Base-by-base conservation (phyloP, 2,113 vertebrate species). In the Grus americana region DNA sequence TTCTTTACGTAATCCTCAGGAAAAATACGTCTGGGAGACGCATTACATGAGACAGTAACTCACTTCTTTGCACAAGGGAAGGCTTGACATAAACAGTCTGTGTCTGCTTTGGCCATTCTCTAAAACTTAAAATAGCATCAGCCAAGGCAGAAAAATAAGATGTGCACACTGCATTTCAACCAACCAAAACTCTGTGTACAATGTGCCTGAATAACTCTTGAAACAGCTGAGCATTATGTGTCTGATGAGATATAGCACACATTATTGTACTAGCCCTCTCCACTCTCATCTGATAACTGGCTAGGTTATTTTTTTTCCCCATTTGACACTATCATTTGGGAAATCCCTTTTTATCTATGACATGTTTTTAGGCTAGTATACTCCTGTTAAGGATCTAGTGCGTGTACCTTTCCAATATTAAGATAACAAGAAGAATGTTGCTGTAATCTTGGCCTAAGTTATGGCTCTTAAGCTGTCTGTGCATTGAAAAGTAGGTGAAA, bases 401-500 rank as follows among this genome's bases (percentile, higher is more conserved):
- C 6, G 8, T 20, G 21, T 90, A 96, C 62, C 84, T 88, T 95
- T 90, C 76, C 74, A 78, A 62, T 97, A 95, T 92, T 92, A 95
- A 94, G 97, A 96, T 92, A 98, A 95, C 79, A 95, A 88, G 74
- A 95, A 95, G 92, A 96, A 89, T 9, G 24, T 85, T 86, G 27
- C 50, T 61, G 55, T 76, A 73, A 88, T 86, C 70, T 78, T 94
- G 46, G 5, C 30, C 73, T 78, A 95, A 44, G 86, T 95, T 96
- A 93, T 14, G 79, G 86, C 79, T 97, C 83, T 96, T 87, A 94
- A 84, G 76, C 82, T 93, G 79, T 95, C 94, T 94, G 23, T 80
- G 89, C 91, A 90, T 67, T 88, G 95, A 95, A 68, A 81, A 97
- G 92, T 79, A 96, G 95, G 88, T 55, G 49, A 97, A 97, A 96